Conservation (phyloP, 2,113 vertebrate genomes). For the Salvelinus namaycush region DNA sequence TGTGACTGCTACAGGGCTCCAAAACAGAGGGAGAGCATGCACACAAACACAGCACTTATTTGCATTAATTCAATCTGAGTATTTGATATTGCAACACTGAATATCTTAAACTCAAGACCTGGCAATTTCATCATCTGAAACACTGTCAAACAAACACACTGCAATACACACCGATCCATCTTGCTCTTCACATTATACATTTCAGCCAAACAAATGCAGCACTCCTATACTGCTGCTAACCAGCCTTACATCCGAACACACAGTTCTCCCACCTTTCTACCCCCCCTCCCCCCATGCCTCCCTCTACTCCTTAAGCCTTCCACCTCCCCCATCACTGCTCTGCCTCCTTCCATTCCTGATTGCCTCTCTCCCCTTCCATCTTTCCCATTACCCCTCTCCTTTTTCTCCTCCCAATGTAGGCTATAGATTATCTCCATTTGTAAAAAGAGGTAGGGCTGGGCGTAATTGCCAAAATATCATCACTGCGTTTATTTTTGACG, state of each 20-base stretch:
- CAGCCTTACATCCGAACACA: neutral
- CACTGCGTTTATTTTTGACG: too few species aligned
- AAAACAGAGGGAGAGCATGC: constrained; percentile 14
- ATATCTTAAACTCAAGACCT: too few species aligned
- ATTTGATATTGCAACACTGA: too few species aligned
- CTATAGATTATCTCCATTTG: constrained; percentile 47
- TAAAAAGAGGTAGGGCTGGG: neutral
- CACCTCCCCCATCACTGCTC: neutral
- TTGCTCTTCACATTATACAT: too few species aligned
- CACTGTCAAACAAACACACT: neutral
- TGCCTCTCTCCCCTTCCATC: neutral
- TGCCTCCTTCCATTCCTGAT: neutral
- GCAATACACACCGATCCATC: neutral
- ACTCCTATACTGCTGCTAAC: neutral
- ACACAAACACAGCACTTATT: constrained; percentile 38
- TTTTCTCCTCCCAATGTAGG: neutral
- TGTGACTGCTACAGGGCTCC: constrained; percentile 21
- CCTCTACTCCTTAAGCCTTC: too few species aligned
- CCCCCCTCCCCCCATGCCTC: too few species aligned
- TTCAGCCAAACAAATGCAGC: neutral
- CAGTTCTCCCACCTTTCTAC: neutral
- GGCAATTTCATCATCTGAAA: too few species aligned
- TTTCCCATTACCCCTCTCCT: neutral
- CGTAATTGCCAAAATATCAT: too few species aligned
- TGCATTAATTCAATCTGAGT: too few species aligned